Base-by-base conservation (phyloP, 1,140 invertebrate genomes). In the Drosophila sp. region DNA sequence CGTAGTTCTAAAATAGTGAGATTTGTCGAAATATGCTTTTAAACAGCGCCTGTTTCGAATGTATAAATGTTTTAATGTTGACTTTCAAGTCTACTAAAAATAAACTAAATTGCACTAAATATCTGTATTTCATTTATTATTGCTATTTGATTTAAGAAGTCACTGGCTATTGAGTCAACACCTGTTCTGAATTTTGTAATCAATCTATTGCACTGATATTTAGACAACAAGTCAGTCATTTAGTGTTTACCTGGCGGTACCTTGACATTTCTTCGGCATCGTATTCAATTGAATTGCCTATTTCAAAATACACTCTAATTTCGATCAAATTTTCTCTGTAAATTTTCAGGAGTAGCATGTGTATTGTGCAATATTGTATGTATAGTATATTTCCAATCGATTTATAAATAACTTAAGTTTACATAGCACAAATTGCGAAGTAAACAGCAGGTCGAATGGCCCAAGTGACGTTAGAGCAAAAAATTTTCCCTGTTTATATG, bases 351-450 rank as follows among this genome's bases (percentile, higher is more conserved):
- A 18, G 36, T 11, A 36, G 18, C 43, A 57, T 53, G 48, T 56
- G 34, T 58, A 61, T 77, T 77, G 71, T 51, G 71, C 58, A 76
- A 76, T 73, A 69, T 32, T 66, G 38, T 70, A 32, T 38, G 43
- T 62, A 54, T 69, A 43, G 43, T 62, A 54, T 69, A 43, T 65
- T 65, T 78, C 65, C 65, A 61, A 75, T 65, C 65, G 41, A 74
- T 61, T 75, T 78, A 78, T 65, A 78, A 78, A 78, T 78, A 78
- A 59, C 59, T 65, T 71, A 16, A 65, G 75, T 78, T 78, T 78
- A 78, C 65, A 78, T 61, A 78, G 72, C 72, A 71, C 75, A 43
- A 65, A 65, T 78, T 71, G 72, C 66, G 72, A 61, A 64, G 57
- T 78, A 78, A 78, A 78, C 72, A 78, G 62, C 70, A 57, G 74